Evolutionary conservation across 2,113 vertebrate species (phyloP).

Genomic region (Taurulus bubalis): DNA sequence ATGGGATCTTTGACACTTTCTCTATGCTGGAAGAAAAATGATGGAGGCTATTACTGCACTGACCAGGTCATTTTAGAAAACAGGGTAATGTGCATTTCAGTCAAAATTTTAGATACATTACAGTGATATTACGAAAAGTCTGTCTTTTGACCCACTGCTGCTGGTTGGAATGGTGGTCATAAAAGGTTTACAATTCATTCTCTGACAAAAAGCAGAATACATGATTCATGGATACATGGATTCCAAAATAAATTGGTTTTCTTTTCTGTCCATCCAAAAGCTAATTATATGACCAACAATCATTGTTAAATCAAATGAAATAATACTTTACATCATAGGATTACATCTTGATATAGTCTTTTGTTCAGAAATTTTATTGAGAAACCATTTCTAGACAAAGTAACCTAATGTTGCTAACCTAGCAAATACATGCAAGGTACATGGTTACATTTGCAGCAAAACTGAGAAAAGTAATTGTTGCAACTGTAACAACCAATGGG

Average conservation of each 20-base stretch:
- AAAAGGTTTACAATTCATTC: neutral
- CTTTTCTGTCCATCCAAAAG: neutral
- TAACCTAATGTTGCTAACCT: neutral
- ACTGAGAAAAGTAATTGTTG: neutral
- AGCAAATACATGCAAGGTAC: neutral
- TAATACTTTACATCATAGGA: neutral
- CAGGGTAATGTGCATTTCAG: neutral
- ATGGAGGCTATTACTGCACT: neutral
- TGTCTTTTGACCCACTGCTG: neutral
- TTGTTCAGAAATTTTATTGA: neutral
- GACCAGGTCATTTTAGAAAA: neutral
- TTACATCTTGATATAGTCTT: neutral
- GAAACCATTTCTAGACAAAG: neutral
- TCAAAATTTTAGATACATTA: neutral
- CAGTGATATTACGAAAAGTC: neutral
- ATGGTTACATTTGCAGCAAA: conserved; percentile 3
- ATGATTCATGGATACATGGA: too few species aligned
- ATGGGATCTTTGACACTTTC: conserved; percentile 98
- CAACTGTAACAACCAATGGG: conserved; percentile 11
- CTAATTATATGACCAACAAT: neutral
- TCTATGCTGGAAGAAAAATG: conserved; percentile 88
- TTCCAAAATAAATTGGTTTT: neutral
- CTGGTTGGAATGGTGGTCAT: neutral
- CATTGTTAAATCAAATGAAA: neutral
- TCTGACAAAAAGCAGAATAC: neutral